Conservation (phyloP, 1,140 invertebrate genomes). For the Sesamia nonagrioides region DNA sequence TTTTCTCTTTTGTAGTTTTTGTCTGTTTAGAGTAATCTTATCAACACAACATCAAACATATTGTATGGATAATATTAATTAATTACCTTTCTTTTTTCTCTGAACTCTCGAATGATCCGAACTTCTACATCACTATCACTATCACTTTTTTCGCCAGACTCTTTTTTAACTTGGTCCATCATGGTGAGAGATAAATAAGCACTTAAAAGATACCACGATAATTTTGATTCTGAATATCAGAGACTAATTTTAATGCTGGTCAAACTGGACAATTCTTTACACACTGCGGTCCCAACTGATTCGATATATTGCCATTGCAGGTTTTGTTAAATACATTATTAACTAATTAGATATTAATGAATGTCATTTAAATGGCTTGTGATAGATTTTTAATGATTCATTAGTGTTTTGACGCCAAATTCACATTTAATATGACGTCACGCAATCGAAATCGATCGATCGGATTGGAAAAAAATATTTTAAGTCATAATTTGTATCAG, state of each 20-base stretch:
- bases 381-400: slow-evolving; percentile 28
- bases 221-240: not conserved
- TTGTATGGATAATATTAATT: too few relatives aligned
- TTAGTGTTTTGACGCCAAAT: not conserved
- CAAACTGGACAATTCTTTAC: not conserved
- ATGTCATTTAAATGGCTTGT: not conserved
- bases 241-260: not conserved
- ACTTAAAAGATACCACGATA: not conserved
- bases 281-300: not conserved
- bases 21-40: too few relatives aligned
- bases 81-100: slow-evolving; percentile 45
- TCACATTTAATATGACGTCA: not conserved
- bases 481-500: too few relatives aligned
- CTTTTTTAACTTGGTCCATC: not conserved
- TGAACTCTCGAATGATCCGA: slow-evolving; percentile 44
- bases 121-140: slow-evolving; percentile 56
- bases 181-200: too few relatives aligned
- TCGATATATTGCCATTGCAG: not conserved
- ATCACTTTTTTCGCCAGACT: slow-evolving; percentile 39
- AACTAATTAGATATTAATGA: slow-evolving; percentile 6
- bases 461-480: too few relatives aligned
- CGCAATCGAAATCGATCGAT: too few relatives aligned
- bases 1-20: too few relatives aligned
- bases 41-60: too few relatives aligned
- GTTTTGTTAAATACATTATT: not conserved